These are phyloP conservation scores for Trissonchulus latispiculum DNA, from an alignment of 2,888 invertebrate species.

Conservation along the genomic window DNA sequence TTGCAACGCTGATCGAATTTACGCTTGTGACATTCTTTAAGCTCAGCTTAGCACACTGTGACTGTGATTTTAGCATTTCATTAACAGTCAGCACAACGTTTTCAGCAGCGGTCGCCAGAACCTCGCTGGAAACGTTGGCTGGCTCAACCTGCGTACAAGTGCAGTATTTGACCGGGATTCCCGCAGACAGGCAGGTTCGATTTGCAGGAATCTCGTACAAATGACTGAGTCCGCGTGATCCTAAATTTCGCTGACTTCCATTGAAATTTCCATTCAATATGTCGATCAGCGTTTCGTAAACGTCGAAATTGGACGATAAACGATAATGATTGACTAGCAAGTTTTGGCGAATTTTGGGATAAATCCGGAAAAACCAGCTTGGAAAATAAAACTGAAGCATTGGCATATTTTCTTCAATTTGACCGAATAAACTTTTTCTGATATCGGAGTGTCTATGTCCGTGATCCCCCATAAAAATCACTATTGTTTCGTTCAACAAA, in stretches of 20 bases:
- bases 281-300: conserved; percentile 20
- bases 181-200: conserved; percentile 16
- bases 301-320: conserved; percentile 11
- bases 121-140: too few relatives aligned
- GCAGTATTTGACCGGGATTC: conserved; percentile 21
- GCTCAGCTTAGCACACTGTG: conserved; percentile 11
- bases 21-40: background rate
- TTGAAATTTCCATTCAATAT: background rate
- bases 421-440: background rate
- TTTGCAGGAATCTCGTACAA: conserved; percentile 15
- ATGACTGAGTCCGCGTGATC: conserved; percentile 3
- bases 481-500: background rate
- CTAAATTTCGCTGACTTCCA: conserved; percentile 6
- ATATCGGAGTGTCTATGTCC: background rate
- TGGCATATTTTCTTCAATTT: background rate
- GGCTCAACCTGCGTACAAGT: too few relatives aligned
- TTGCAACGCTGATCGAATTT: background rate
- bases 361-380: background rate
- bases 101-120: background rate
- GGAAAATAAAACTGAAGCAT: background rate
- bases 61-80: background rate
- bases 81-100: background rate
- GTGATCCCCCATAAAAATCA: background rate
- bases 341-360: background rate
- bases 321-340: conserved; percentile 1